These are phyloP conservation scores for Agriotes lineatus DNA, from an alignment of 2,888 invertebrate species.

Conservation along the genomic window DNA sequence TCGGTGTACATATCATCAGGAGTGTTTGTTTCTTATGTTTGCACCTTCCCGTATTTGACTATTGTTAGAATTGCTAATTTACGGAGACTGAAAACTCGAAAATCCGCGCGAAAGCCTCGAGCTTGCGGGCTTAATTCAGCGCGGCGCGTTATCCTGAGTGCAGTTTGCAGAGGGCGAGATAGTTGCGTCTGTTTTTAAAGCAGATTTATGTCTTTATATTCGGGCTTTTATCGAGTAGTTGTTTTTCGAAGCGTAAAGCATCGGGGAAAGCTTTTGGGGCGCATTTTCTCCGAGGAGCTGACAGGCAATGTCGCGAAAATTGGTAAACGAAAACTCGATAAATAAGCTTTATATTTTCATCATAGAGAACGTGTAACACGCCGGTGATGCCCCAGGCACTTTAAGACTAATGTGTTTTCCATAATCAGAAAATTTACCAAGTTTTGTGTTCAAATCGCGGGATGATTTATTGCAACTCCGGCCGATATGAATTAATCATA, in stretches of 20 bases:
- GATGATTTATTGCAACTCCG: constrained; percentile 16
- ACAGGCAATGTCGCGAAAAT: constrained; percentile 39
- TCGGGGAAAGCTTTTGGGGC: constrained; percentile 32
- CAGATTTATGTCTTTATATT: constrained; percentile 33
- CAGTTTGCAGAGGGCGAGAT: constrained; percentile 4
- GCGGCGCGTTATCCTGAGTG: too few species aligned
- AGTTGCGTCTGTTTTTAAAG: constrained; percentile 31
- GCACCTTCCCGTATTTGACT: constrained; percentile 34
- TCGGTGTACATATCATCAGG: constrained; percentile 41
- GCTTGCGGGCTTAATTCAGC: too few species aligned
- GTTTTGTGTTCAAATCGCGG: not conserved
- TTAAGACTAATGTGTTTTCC: constrained; percentile 32
- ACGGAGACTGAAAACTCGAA: constrained; percentile 9
- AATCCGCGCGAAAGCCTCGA: not conserved
- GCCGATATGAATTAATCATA: not conserved
- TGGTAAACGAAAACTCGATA: constrained; percentile 41
- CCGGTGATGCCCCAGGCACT: constrained; percentile 23
- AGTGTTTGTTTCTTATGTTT: constrained; percentile 42
- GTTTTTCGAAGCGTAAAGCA: constrained; percentile 37
- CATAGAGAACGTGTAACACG: constrained; percentile 25
- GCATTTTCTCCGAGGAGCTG: constrained; percentile 34
- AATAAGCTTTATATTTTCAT: constrained; percentile 41
- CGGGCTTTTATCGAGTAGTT: constrained; percentile 37
- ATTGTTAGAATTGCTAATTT: constrained; percentile 36
- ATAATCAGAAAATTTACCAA: constrained; percentile 28